Base-by-base conservation (phyloP, 2,888 invertebrate species). In the Campoletis raptor region DNA sequence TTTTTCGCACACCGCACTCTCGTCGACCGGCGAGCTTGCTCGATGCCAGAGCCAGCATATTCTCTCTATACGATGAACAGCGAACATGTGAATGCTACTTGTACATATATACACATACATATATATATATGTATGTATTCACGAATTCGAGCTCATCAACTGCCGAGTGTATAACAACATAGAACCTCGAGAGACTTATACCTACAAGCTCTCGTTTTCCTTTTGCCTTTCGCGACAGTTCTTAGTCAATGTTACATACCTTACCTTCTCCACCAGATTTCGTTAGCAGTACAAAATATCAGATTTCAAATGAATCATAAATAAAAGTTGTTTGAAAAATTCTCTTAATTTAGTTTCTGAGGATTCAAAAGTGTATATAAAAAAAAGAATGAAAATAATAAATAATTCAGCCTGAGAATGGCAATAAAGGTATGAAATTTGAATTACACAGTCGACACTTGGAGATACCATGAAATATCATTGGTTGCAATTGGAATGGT, bases 1-100 rank as follows among this genome's bases (percentile, higher is more conserved):
- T 90, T 90, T 90, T 92, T 91, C 90, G 87, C 87, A 73, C 89
- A 81, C 83, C 88, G 83, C 77, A 66, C 76, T 88, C 79, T 57
- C 79, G 74, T 52, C 85, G 73, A 69, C 48, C 74, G 36, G 57
- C 76, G 57, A 76, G 74, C 36, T 82, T 48, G 81, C 69, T 74
- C 81, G 81, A 82, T 82, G 67, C 81, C 81, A 82, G 76, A 81
- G 81, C 52, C 81, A 48, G 66, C 24, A 81, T 81, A 80, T 72
- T 72, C 72, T 74, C 52, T 67, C 73, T 54, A 40, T 30, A 78
- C 66, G 30, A 67, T 37, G 24, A 66, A 37, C 42, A 61, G 54
- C 40, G 30, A 36, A 52, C 66, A 24, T 67, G 67, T 21, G 8
- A 74, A 74, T 48, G 70, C 48, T 4, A 61, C 30, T 40, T 30